Evolutionary conservation across 2,888 invertebrate genomes (phyloP), one percentile per base, ranked within the genome.

Genomic region (Campaea margaritaria): DNA sequence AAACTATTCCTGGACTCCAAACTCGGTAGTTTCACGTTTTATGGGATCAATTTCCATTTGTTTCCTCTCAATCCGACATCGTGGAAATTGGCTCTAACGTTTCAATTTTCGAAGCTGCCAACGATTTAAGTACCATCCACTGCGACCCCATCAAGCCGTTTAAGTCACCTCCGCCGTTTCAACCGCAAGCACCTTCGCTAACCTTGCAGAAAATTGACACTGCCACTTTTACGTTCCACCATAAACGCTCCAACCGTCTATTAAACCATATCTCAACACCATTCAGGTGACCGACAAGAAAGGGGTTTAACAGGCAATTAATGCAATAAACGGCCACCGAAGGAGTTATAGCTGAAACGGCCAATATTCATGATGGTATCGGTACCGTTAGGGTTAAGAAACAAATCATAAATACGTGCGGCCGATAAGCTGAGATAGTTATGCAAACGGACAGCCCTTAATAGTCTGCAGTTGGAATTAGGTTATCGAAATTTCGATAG

Each of bases 371-470:
- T 77, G 73, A 73, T 70, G 66, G 70, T 78, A 73, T 65, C 65
- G 63, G 72, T 81, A 83, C 81, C 73, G 79, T 83, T 82, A 78
- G 75, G 76, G 76, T 74, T 75, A 74, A 69, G 72, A 74, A 78
- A 78, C 79, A 82, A 83, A 83, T 83, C 80, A 82, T 75, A 64
- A 59, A 59, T 72, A 80, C 79, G 82, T 81, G 82, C 70, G 65
- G 65, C 66, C 69, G 79, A 82, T 82, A 81, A 79, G 73, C 69
- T 65, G 47, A 69, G 67, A 75, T 77, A 75, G 76, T 78, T 76
- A 78, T 74, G 74, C 68, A 72, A 76, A 79, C 74, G 67, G 73
- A 71, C 70, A 64, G 45, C 68, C 57, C 63, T 69, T 72, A 69
- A 53, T 52, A 38, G 10, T 48, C 36, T 48, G 38, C 16, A 15